A percentile compares a stretch with the other conserved stretches of the same genome.
phyloP scores from a whole-genome alignment of 2,113 vertebrate species.

The Corythornis madagascariensis region DNA sequence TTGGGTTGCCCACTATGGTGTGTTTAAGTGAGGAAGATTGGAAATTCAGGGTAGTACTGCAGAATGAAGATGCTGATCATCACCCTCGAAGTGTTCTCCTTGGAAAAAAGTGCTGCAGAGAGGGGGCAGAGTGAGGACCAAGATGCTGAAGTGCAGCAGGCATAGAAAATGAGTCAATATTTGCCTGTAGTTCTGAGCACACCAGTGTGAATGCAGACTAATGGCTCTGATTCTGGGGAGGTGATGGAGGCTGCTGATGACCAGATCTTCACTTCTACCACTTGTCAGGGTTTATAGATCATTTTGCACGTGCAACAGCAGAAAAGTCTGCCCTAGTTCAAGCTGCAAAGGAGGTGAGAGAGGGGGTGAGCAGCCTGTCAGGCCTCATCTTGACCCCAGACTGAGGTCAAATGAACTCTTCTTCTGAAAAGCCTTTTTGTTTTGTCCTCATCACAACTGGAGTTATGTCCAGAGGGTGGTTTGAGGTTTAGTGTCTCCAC shows the following conservation, averaged over 20 bases:
- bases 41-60: neutral
- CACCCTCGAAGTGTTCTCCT: neutral
- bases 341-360: neutral
- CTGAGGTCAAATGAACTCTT: neutral
- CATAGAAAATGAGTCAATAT: neutral
- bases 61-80: neutral
- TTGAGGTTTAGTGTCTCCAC: neutral
- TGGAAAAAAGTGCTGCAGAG: too few species aligned
- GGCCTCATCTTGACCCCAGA: neutral
- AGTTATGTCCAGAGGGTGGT: neutral
- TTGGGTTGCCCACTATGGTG: neutral
- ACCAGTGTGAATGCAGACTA: neutral
- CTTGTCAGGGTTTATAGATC: neutral
- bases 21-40: neutral
- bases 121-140: neutral
- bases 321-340: neutral
- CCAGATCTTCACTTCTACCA: neutral
- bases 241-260: neutral
- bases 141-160: neutral
- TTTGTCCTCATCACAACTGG: neutral
- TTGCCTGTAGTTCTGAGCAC: neutral
- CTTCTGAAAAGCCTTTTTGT: neutral
- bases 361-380: neutral
- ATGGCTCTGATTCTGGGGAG: neutral
- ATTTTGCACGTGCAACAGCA: neutral